phyloP scores from a whole-genome alignment of 2,797 vertebrate species.

The Lerista edwardsae region DNA sequence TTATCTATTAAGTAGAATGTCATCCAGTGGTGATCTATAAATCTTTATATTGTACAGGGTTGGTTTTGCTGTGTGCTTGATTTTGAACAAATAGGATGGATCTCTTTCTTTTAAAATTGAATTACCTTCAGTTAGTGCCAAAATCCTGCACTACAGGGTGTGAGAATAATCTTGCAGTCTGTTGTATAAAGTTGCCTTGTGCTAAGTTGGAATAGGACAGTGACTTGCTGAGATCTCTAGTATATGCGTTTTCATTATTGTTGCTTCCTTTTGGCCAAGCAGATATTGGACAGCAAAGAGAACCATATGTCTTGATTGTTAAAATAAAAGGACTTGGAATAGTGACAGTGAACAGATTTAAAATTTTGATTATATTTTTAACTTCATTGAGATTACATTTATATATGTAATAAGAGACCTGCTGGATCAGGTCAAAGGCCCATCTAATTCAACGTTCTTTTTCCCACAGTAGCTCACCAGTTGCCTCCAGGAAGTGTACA shows the following conservation, averaged over 20 bases:
- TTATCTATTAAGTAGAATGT: background rate
- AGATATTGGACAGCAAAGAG: background rate
- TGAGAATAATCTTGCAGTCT: no score
- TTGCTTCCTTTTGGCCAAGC: background rate
- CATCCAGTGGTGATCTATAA: background rate
- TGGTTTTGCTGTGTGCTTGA: background rate
- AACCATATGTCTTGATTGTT: background rate
- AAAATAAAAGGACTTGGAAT: background rate
- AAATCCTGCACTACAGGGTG: background rate
- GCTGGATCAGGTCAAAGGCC: no score
- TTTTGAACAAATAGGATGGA: background rate
- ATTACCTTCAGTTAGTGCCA: slow-evolving; percentile 34
- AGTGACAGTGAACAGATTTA: no score
- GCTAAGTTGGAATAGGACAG: no score
- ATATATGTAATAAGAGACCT: no score
- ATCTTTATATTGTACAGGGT: background rate
- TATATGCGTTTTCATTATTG: background rate
- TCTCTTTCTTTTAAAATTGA: background rate
- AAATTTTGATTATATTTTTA: no score
- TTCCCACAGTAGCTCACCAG: no score
- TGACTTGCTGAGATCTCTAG: background rate
- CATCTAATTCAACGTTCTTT: no score
- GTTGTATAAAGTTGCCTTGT: no score
- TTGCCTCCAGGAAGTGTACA: no score
- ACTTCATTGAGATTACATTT: no score